Conservation (phyloP, 2,888 invertebrate species). For the Drosophila acutilabella region DNA sequence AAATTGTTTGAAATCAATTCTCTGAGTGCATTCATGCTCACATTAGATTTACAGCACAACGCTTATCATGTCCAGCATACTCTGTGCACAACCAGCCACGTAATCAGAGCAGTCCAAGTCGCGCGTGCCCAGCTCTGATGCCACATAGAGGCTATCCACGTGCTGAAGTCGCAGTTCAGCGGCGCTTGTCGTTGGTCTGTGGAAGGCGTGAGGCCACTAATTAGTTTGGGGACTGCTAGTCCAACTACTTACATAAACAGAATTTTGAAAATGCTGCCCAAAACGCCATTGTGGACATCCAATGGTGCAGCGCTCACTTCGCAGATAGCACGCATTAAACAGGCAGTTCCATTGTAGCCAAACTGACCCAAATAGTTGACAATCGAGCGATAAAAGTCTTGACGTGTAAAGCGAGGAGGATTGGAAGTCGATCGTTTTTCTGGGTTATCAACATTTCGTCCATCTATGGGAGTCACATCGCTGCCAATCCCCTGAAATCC, state of each 20-base stretch:
- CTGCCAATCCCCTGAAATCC: constrained; percentile 76
- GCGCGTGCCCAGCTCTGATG: constrained; percentile 62
- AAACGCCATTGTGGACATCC: constrained; percentile 87
- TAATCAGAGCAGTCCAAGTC: constrained; percentile 69
- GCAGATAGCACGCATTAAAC: constrained; percentile 89
- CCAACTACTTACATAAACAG: constrained; percentile 88
- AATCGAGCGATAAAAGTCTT: constrained; percentile 78
- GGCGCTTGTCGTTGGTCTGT: constrained; percentile 80
- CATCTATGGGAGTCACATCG: constrained; percentile 78
- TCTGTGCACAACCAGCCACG: constrained; percentile 72
- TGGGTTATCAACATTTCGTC: constrained; percentile 48
- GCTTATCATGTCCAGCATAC: constrained; percentile 81
- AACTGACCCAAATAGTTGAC: constrained; percentile 79
- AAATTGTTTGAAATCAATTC: not conserved
- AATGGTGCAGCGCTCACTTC: constrained; percentile 86
- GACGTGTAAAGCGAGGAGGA: constrained; percentile 69
- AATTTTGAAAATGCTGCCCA: constrained; percentile 89
- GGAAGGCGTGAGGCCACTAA: constrained; percentile 48
- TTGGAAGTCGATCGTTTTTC: constrained; percentile 49
- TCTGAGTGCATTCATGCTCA: constrained; percentile 18
- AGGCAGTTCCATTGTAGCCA: constrained; percentile 86
- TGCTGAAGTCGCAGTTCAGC: constrained; percentile 64
- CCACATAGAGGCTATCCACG: constrained; percentile 66
- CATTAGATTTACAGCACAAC: constrained; percentile 52
- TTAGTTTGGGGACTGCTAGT: constrained; percentile 31